Conservation (phyloP, 2,113 vertebrate genomes). For the Terrapene triunguis region DNA sequence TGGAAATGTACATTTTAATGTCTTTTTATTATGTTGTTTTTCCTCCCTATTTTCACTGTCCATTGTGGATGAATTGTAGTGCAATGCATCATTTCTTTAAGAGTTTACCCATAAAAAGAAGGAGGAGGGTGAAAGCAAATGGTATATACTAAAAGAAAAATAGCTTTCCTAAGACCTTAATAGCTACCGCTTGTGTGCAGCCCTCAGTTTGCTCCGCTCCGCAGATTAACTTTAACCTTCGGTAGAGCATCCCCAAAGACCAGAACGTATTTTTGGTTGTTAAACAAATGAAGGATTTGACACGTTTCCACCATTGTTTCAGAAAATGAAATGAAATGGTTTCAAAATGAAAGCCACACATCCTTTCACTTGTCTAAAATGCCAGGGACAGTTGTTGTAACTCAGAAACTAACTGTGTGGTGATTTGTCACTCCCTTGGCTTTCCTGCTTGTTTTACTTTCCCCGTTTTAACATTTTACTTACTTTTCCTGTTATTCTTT, state of each 20-base stretch:
- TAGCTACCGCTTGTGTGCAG: slow-evolving; percentile 18
- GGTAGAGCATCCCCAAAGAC: neutral
- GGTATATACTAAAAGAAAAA: slow-evolving; percentile 41
- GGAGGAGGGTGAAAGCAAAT: slow-evolving; percentile 10
- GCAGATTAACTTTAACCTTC: slow-evolving; percentile 18
- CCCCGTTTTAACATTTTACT: neutral
- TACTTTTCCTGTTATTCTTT: rapidly evolving
- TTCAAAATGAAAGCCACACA: slow-evolving; percentile 10
- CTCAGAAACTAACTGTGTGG: neutral
- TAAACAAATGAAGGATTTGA: slow-evolving; percentile 28
- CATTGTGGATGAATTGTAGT: slow-evolving; percentile 61
- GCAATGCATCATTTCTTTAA: slow-evolving; percentile 53
- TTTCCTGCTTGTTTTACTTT: neutral
- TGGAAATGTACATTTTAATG: slow-evolving; percentile 54
- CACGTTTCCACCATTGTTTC: slow-evolving; percentile 7
- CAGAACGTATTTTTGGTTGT: slow-evolving; percentile 14
- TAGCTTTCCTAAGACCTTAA: slow-evolving; percentile 23
- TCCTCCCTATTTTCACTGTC: slow-evolving; percentile 52
- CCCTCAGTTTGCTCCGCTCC: slow-evolving; percentile 12
- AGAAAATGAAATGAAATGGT: neutral
- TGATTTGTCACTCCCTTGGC: neutral
- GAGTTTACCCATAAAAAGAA: slow-evolving; percentile 41
- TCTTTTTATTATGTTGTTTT: slow-evolving; percentile 61
- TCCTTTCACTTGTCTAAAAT: slow-evolving; percentile 7
- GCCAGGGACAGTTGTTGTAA: neutral